Percentiles rank a stretch among this genome's conserved stretches.
Conservation (phyloP, 2,797 vertebrate genomes). For the Benthosema pterotum region DNA sequence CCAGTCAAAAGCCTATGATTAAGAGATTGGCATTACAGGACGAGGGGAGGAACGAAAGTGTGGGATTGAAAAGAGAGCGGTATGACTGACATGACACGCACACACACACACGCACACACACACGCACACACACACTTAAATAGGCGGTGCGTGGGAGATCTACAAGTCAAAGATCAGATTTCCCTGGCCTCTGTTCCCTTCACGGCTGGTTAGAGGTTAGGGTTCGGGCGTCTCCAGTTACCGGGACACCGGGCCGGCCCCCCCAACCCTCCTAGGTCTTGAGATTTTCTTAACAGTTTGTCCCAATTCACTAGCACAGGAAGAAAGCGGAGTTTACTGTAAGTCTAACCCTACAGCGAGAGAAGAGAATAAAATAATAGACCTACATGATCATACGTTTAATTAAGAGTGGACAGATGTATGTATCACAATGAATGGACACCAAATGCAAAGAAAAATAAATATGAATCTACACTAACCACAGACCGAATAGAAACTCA, state of each 20-base stretch:
- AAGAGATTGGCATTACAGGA: slow-evolving; percentile 74
- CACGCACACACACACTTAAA: slow-evolving; percentile 37
- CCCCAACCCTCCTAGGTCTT: slow-evolving; percentile 33
- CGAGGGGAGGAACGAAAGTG: slow-evolving; percentile 67
- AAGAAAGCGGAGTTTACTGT: not conserved
- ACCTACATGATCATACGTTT: no score
- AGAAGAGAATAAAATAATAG: not conserved
- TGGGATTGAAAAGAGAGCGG: slow-evolving; percentile 73
- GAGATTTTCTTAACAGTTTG: slow-evolving; percentile 50
- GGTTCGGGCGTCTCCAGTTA: slow-evolving; percentile 68
- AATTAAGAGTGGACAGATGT: no score
- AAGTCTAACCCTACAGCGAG: not conserved
- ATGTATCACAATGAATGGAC: no score
- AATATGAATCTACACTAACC: no score
- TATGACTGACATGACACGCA: slow-evolving; percentile 41
- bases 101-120: slow-evolving; percentile 18
- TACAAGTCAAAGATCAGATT: slow-evolving; percentile 79
- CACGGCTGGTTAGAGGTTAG: slow-evolving; percentile 71
- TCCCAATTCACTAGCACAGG: slow-evolving; percentile 6
- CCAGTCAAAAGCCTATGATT: slow-evolving; percentile 69
- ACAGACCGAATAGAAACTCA: no score
- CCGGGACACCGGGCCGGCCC: slow-evolving; percentile 61
- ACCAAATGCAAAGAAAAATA: no score
- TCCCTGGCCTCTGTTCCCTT: slow-evolving; percentile 69
- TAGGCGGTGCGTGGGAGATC: slow-evolving; percentile 67